Conservation (phyloP, 1,140 invertebrate genomes). For the Pissodes strobi region DNA sequence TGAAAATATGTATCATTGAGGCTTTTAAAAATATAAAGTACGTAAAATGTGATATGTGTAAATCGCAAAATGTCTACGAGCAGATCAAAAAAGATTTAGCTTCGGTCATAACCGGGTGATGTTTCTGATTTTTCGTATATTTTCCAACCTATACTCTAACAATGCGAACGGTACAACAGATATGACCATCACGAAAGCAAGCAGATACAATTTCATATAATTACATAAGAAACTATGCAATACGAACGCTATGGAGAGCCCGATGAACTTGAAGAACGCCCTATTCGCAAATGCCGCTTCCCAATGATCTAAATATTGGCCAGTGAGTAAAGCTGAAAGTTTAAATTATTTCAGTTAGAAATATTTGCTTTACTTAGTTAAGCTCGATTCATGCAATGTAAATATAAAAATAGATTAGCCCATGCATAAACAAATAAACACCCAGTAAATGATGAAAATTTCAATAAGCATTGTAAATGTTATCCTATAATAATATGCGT, state of each 20-base stretch:
- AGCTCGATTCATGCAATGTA: too few species aligned
- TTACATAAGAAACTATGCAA: constrained; percentile 57
- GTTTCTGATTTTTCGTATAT: constrained; percentile 50
- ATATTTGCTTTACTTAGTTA: too few species aligned
- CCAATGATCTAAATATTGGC: constrained; percentile 57
- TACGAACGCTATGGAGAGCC: constrained; percentile 55
- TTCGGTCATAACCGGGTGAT: constrained; percentile 53
- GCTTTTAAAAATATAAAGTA: not conserved
- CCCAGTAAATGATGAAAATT: too few species aligned
- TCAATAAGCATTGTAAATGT: too few species aligned
- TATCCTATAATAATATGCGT: too few species aligned
- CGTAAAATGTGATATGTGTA: constrained; percentile 35
- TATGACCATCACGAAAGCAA: constrained; percentile 53
- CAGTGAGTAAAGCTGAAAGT: constrained; percentile 56
- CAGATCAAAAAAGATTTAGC: constrained; percentile 45
- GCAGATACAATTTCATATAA: constrained; percentile 56
- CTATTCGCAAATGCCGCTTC: constrained; percentile 57
- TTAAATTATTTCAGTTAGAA: too few species aligned
- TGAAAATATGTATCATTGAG: too few species aligned
- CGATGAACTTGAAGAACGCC: constrained; percentile 56
- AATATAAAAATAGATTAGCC: too few species aligned
- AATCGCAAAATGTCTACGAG: constrained; percentile 8
- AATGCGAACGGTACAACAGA: constrained; percentile 55
- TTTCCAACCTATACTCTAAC: constrained; percentile 54
- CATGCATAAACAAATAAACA: too few species aligned